phyloP scores from a whole-genome alignment of 2,888 invertebrate species.

The Conops quadrifasciatus region DNA sequence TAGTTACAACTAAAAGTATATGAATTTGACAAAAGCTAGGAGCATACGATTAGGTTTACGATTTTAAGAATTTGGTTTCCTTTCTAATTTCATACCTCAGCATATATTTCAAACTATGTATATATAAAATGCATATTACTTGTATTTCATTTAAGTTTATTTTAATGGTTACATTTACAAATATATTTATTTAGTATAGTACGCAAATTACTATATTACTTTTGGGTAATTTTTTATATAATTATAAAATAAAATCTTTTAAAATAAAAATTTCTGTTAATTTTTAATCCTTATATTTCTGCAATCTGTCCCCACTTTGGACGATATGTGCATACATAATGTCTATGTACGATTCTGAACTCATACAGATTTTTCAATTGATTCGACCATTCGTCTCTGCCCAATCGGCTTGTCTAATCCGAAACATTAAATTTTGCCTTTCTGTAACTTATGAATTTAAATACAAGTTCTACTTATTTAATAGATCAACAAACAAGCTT shows the following conservation, averaged over 20 bases:
- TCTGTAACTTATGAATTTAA: conserved; percentile 26
- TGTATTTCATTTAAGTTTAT: conserved; percentile 17
- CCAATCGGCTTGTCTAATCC: conserved; percentile 6
- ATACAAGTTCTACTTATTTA: conserved; percentile 28
- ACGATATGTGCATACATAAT: neutral
- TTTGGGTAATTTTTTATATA: conserved; percentile 8
- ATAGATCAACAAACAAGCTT: too few relatives aligned
- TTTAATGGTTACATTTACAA: conserved; percentile 26
- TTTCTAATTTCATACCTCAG: too few relatives aligned
- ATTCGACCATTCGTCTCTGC: neutral
- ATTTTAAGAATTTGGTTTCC: too few relatives aligned
- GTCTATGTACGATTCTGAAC: neutral
- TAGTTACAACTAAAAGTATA: too few relatives aligned
- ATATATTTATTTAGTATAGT: conserved; percentile 15
- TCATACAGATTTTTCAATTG: neutral
- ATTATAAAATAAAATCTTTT: conserved; percentile 11
- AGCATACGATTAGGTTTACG: too few relatives aligned
- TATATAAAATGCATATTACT: too few relatives aligned
- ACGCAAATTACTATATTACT: neutral
- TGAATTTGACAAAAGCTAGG: too few relatives aligned
- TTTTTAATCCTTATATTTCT: neutral
- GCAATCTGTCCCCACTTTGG: too few relatives aligned
- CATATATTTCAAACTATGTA: too few relatives aligned
- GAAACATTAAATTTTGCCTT: neutral
- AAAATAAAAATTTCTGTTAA: neutral